Base-by-base conservation (phyloP, 1,140 invertebrate genomes). In the Acromyrmex heyeri region DNA sequence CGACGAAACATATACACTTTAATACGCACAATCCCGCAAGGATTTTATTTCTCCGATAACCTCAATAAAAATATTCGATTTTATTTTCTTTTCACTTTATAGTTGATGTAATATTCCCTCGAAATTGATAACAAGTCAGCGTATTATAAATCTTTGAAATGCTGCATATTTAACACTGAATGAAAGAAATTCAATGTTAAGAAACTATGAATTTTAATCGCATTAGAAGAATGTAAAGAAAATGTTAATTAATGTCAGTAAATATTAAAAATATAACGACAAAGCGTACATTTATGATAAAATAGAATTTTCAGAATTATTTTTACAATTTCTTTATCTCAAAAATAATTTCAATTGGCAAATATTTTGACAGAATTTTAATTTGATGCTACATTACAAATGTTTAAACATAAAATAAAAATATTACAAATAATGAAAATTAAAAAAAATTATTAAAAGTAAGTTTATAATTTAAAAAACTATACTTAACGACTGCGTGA, bases 41-140 rank as follows among this genome's bases (percentile, higher is more conserved):
- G 44, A 61, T 82, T 82, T 82, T 61, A 83, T 73, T 61, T 83
- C 55, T n/a, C 69, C 57, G 69, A 75, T 75, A 62, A 83, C n/a
- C 27, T 75, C 69, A 27, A 61, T 75, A 83, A 83, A 83, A 73
- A 83, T 50, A 81, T 38, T 21, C 21, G 10, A 30, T 75, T 50
- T 61, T 83, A 48, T 50, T 50, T 83, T 30, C n/a, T 18, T 75
- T 61, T 83, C 7, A 48, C 38, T 59, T 44, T 34, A 44, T 30
- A 62, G 59, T 55, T 44, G 30, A 81, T 70, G 30, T 70, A 57
- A 70, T 70, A 70, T 70, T 70, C 21, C n/a, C 8, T 34, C 65
- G 10, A 69, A 69, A 67, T 65, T 55, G 44, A 78, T 38, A 79
- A 79, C 61, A 67, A 67, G 30, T 69, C 48, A 81, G 48, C 30